Base-by-base conservation (phyloP, 2,888 invertebrate species). In the Tryphoninae sp. region DNA sequence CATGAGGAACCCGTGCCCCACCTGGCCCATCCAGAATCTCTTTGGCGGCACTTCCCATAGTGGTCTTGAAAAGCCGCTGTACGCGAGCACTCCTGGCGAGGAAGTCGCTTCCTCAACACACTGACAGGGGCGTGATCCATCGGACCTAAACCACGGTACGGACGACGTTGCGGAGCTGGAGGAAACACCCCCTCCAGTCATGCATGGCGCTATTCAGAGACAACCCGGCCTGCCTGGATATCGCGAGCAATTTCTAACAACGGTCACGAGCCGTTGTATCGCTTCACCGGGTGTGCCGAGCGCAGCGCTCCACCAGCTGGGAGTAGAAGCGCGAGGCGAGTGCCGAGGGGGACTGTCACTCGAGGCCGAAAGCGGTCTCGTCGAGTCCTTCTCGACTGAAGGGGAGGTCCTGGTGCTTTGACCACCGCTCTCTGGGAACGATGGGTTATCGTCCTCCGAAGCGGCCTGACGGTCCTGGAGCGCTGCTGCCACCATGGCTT, bases 81-180 rank as follows among this genome's bases (percentile, higher is more conserved):
- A 81, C 68, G 42, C 81, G 74, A 16, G 82, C 81, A 83, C 40
- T 73, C 73, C 51, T 40, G 94, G 94, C 93, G 93, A 94, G 93
- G 93, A 93, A 93, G 93, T 94, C 93, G 93, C 94, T 93, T 94
- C 93, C 93, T 93, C 94, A 93, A 94, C 93, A 94, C 93, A 93
- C 94, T 94, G 94, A 94, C 93, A 94, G 93, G 94, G 94, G 94
- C 94, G 93, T 93, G 94, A 94, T 94, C 94, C 94, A 33, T 33
- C 33, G 4, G 94, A 93, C 94, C 94, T 94, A 94, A 93, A 94
- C 94, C 51, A 33, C 33, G 16, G n/a, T 33, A 61, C 49, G 33
- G 19, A 11, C 61, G 59, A 0, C 13, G 11, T 0, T 1, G 3
- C 2, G 61, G 16, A 2, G 72, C 7, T 11, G 72, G 49, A n/a